A percentile compares a stretch with the other conserved stretches of the same genome.
These are phyloP conservation scores for Numida meleagris DNA, from an alignment of 2,113 vertebrate species.

Conservation along the genomic window DNA sequence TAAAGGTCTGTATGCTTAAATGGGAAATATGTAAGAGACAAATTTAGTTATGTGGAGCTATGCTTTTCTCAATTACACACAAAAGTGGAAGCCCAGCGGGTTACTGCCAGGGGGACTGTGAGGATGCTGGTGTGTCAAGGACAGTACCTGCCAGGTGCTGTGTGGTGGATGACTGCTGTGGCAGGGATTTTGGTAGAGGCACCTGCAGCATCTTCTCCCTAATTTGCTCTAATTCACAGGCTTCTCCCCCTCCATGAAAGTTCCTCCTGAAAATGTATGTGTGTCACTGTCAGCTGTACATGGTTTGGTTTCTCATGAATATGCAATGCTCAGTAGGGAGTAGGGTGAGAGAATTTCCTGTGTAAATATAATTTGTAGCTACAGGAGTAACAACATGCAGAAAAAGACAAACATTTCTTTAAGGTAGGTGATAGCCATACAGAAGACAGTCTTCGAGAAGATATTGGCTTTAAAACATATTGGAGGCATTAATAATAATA, in stretches of 20 bases:
- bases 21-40: neutral
- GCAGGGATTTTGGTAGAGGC: neutral
- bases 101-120: neutral
- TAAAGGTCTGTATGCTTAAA: neutral
- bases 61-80: neutral
- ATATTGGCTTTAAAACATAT: neutral
- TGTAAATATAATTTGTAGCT: constrained; percentile 12
- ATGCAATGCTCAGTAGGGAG: neutral
- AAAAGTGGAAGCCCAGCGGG: neutral
- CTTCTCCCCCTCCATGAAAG: neutral
- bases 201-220: neutral
- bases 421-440: neutral
- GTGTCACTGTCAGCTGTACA: neutral
- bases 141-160: neutral
- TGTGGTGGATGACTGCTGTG: neutral
- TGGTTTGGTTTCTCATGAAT: neutral
- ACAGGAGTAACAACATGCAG: neutral
- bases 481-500: neutral
- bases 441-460: neutral
- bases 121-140: neutral
- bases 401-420: neutral
- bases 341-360: neutral
- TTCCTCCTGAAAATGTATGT: constrained; percentile 52
- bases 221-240: constrained; percentile 37
- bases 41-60: neutral